Base-by-base conservation (phyloP, 1,140 invertebrate genomes). In the Coptotermes formosanus region DNA sequence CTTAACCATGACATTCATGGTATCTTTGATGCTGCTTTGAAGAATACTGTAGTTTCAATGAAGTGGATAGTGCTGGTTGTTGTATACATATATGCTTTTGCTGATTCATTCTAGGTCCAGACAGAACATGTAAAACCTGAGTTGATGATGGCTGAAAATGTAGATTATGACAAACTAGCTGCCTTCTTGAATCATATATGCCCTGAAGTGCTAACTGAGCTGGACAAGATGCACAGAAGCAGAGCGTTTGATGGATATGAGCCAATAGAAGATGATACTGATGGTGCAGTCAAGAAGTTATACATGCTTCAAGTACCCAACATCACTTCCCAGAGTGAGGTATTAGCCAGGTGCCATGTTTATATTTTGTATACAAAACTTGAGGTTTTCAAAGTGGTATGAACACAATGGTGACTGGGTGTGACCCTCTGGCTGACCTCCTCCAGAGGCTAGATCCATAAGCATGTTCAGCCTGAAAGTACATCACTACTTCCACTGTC, bases 151-250 rank as follows among this genome's bases (percentile, higher is more conserved):
- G 83, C 43, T 30, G 48, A 52, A 48, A 64, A 90, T 4, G 89
- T 91, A 12, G 89, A 91, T 89, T 90, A 91, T 86, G 88, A 90
- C 14, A 91, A 89, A 87, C 89, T 92, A 32, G 90, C 90, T 59
- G 87, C 88, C 45, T 92, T 92, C 88, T 87, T 92, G 21, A 90
- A 90, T 23, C 89, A 88, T 59, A 90, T 92, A 12, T 90, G 90
- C 38, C 91, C 91, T 48, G 88, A 88, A 64, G 88, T 92, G 32
- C 82, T 92, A 0, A 89, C 90, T 84, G 90, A 89, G 55, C 88
- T 92, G n/a, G 91, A 92, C 86, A 90, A 92, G 87, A 87, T 89
- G 82, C 88, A 91, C 87, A 90, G 89, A 25, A 90, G 87, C 82
- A 88, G 88, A 87, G 90, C 90, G 25, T 91, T 92, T 86, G 89